Percentiles rank a stretch among this genome's conserved stretches.
phyloP scores from a whole-genome alignment of 92 coral and sea anemone species.

The Porites rus region DNA sequence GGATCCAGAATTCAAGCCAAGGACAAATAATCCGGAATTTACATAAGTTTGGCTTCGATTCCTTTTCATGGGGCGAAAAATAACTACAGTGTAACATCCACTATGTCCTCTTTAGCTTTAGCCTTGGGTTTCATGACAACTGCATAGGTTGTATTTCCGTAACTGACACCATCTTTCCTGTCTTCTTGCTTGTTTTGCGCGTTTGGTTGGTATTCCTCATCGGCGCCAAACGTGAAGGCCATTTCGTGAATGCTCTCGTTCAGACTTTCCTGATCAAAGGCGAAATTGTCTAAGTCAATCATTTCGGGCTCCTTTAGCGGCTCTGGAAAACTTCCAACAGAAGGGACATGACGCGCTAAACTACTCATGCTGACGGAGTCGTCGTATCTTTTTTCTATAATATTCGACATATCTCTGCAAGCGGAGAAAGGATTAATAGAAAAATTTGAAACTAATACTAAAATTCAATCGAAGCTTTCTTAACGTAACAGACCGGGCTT shows the following conservation, averaged over 20 bases:
- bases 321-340: conserved; percentile 30
- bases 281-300: conserved; percentile 35
- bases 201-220: conserved; percentile 39
- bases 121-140: not conserved
- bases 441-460: too few relatives aligned
- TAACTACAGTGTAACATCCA: not conserved
- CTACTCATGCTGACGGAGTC: not conserved
- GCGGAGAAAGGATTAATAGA: too few relatives aligned
- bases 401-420: conserved; percentile 1
- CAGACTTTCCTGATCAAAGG: conserved; percentile 41
- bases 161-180: conserved; percentile 27
- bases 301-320: conserved; percentile 37
- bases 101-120: not conserved
- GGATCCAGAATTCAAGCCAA: too few relatives aligned
- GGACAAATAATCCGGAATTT: too few relatives aligned
- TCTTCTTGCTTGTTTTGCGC: not conserved
- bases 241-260: conserved; percentile 37
- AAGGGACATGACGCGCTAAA: conserved; percentile 13
- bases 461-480: too few relatives aligned
- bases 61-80: not conserved
- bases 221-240: conserved; percentile 23
- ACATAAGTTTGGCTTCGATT: too few relatives aligned
- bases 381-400: conserved; percentile 21
- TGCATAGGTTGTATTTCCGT: conserved; percentile 4
- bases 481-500: too few relatives aligned